Conservation (phyloP, 92 coral and sea anemone species). For the Pocillopora grandis region DNA sequence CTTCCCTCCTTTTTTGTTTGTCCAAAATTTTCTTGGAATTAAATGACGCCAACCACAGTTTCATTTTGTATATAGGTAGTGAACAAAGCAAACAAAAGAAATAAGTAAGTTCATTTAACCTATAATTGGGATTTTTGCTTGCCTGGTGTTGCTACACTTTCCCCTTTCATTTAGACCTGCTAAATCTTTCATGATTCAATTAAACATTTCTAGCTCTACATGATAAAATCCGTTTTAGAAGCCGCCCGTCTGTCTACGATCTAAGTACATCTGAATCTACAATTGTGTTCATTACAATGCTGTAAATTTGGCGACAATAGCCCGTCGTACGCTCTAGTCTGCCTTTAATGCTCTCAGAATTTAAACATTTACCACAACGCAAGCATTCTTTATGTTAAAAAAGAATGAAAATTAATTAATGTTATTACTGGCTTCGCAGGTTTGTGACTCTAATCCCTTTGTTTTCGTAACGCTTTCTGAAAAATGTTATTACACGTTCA, state of each 20-base stretch:
- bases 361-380: constrained; percentile 1
- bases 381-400: constrained; percentile 13
- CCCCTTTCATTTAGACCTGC: neutral
- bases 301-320: constrained; percentile 7
- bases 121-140: neutral
- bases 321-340: neutral
- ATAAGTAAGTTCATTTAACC: neutral
- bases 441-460: neutral
- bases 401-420: constrained; percentile 18
- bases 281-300: constrained; percentile 1
- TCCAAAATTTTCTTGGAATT: too few species aligned
- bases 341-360: neutral
- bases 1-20: too few species aligned
- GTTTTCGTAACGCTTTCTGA: constrained; percentile 10
- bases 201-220: neutral
- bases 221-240: constrained; percentile 14
- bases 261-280: constrained; percentile 9
- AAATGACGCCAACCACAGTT: too few species aligned
- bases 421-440: constrained; percentile 1
- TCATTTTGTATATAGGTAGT: too few species aligned
- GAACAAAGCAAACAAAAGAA: too few species aligned
- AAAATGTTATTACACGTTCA: constrained; percentile 16
- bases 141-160: neutral
- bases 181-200: constrained; percentile 16
- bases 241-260: neutral